Evolutionary conservation across 2,888 invertebrate genomes (phyloP).

Genomic region (Polyommatus iphigenia): DNA sequence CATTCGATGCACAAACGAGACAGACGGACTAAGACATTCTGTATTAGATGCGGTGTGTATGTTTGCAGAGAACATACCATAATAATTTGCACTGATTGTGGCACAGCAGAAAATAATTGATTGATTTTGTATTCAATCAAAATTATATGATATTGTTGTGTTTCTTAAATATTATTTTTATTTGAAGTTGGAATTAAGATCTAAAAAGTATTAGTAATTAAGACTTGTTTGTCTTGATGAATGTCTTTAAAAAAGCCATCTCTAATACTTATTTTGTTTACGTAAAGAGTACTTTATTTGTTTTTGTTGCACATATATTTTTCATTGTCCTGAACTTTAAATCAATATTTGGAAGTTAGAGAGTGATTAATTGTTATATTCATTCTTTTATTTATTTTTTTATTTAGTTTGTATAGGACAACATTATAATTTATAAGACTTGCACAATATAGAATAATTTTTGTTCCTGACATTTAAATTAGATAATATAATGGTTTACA

Average conservation of each 20-base stretch:
- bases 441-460: background rate
- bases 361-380: background rate
- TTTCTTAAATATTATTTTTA: background rate
- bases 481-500: no score
- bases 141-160: background rate
- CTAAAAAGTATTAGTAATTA: background rate
- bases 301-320: background rate
- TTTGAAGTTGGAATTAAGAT: background rate
- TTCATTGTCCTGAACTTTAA: background rate
- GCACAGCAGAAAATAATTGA: constrained; percentile 2
- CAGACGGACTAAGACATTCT: constrained; percentile 61
- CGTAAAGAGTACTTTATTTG: background rate
- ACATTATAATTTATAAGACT: background rate
- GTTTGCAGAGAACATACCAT: constrained; percentile 69
- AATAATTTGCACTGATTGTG: constrained; percentile 58
- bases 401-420: background rate
- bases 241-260: background rate
- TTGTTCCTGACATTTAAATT: constrained; percentile 1
- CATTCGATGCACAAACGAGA: constrained; percentile 56
- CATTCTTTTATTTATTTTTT: background rate
- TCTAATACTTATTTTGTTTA: no score
- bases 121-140: background rate
- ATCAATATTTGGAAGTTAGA: background rate
- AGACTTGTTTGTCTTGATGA: background rate
- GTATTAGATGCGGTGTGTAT: constrained; percentile 60